Conservation (phyloP, 2,797 vertebrate species). For the Halcyon smyrnensis region DNA sequence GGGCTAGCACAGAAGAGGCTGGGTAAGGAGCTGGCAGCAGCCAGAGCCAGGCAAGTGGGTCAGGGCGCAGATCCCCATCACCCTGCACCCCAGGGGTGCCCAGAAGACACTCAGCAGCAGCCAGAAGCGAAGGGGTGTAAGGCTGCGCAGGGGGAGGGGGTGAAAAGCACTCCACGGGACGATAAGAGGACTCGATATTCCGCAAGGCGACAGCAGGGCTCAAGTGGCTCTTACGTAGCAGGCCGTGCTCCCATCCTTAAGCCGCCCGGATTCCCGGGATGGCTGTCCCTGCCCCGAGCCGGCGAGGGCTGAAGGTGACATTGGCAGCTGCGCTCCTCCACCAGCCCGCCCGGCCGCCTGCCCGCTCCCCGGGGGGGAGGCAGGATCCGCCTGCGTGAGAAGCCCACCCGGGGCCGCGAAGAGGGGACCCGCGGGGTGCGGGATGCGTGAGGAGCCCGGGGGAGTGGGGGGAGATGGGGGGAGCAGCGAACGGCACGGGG, state of each 20-base stretch:
- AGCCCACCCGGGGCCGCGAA: neutral
- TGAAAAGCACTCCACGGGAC: neutral
- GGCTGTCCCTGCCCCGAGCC: conserved; percentile 43
- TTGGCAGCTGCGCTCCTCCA: conserved; percentile 37
- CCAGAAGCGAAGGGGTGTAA: conserved; percentile 41
- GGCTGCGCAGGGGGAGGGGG: neutral
- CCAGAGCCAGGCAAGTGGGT: fast-evolving
- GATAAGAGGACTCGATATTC: conserved; percentile 66
- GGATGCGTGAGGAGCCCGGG: neutral
- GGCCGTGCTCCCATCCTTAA: conserved; percentile 54
- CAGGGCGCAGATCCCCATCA: neutral
- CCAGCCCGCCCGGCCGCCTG: neutral
- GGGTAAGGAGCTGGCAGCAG: neutral
- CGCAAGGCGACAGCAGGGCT: conserved; percentile 62
- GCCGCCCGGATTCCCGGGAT: conserved; percentile 63
- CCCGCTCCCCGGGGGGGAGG: neutral
- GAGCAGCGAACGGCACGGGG: neutral
- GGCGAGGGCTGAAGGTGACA: conserved; percentile 59
- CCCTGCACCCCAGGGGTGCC: neutral
- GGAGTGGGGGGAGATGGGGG: neutral
- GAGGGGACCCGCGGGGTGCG: neutral
- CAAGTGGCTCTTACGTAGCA: conserved; percentile 72
- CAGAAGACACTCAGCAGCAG: neutral
- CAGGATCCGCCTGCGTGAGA: neutral
- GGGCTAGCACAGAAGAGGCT: conserved; percentile 68